Evolutionary conservation across 2,888 invertebrate genomes (phyloP), one percentile per base, ranked within the genome.

Genomic region (Pantelozetes paolii): DNA sequence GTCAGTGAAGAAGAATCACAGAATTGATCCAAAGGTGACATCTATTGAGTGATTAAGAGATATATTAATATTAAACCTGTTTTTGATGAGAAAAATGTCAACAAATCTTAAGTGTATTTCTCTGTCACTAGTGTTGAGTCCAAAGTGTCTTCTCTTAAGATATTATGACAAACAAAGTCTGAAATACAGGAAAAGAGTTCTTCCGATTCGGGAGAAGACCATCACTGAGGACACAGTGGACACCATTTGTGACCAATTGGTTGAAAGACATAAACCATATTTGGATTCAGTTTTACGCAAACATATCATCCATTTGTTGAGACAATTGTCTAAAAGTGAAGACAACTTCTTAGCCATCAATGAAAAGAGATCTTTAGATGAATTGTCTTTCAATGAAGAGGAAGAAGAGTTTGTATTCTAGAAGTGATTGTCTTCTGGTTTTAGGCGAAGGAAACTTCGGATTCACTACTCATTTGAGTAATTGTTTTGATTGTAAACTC

Each of bases 361-460:
- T 20, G 20, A 28, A 3, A 28, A 15, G 18, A 36, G 23, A 40
- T 40, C 67, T 1, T 40, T 11, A 11, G 40, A 67, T 40, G 40
- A 67, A 23, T 20, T 67, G 42, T 67, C 67, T 8, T 40, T 67
- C 40, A 67, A 67, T 67, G 67, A 67, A 40, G 42, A 42, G 42
- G 40, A 67, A 9, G 40, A 67, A 67, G 36, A 67, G 18, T 36
- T 67, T 67, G 40, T 67, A 42, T 67, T 67, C 40, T 40, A 36
- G 42, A 67, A 23, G 23, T 13, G 67, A 67, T 67, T 67, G 67
- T 40, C 23, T 67, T 40, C 40, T 67, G 11, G 23, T 40, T 11
- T 40, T 67, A 64, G 73, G 73, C 45, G 73, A 73, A 67, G 73
- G 73, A 45, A 73, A 73, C 54, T 73, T 73, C 45, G 64, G 45